Percentiles rank a stretch among this genome's conserved stretches.
Evolutionary conservation across 2,113 vertebrate species (phyloP).

Genomic region (Penelope pileata): DNA sequence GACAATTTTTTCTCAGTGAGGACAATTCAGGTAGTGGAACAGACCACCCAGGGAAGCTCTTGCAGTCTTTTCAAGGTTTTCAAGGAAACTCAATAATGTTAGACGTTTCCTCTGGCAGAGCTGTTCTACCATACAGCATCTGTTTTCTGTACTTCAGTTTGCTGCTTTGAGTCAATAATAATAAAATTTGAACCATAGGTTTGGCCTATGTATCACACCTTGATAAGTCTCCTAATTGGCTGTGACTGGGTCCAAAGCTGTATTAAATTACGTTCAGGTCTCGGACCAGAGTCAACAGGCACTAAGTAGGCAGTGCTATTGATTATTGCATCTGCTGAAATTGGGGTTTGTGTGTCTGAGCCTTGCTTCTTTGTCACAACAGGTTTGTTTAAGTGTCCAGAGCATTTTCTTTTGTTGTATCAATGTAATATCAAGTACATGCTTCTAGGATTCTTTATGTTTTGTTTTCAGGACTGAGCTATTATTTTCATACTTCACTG

Average conservation of each 20-base stretch:
- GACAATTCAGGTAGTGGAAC: neutral
- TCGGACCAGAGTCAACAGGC: neutral
- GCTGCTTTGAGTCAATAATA: neutral
- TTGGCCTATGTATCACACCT: neutral
- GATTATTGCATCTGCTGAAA: neutral
- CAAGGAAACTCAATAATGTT: neutral
- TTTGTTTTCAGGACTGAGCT: neutral
- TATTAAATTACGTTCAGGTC: neutral
- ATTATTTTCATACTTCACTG: neutral
- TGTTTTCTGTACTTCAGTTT: neutral
- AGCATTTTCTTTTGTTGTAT: neutral
- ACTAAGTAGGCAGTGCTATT: neutral
- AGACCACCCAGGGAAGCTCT: neutral
- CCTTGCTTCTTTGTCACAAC: neutral
- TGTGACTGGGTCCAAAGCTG: neutral
- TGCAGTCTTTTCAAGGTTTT: neutral
- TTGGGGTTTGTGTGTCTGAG: neutral
- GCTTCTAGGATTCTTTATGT: neutral
- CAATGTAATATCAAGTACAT: neutral
- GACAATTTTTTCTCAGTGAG: neutral
- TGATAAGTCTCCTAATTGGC: neutral
- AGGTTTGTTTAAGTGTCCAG: fast-evolving
- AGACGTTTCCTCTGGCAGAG: neutral
- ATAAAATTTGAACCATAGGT: neutral
- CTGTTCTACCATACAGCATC: neutral